Base-by-base conservation (phyloP, 35 echinoderm and acorn worm genomes). In the Amphiura filiformis region DNA sequence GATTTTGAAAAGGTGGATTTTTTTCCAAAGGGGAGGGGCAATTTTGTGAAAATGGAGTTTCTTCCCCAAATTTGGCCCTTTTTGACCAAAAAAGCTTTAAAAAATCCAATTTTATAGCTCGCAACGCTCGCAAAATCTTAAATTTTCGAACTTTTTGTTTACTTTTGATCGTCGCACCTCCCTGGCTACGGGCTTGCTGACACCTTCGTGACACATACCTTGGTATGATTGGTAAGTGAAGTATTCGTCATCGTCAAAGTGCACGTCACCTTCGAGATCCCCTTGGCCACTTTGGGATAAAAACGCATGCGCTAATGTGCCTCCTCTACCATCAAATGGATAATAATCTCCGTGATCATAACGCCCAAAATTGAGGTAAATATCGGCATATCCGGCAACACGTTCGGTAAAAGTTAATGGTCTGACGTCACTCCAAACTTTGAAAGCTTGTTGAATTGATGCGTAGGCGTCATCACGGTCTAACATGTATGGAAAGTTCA, bases 241-340 rank as follows among this genome's bases (percentile, higher is more conserved):
- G 17, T 35, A 28, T 77, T 94, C 92, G 56, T 44, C 49, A 35
- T 86, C 92, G 36, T 94, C 92, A 37, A 94, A 94, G 38, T 94
- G 92, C 0, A 89, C 88, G 36, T 94, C 92, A 39, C 92, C 92
- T 22, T 89, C 84, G 0, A 94, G 31, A 47, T 89, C 88, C 0
- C 88, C 87, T 0, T 47, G 86, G n/a, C 75, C 78, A 89, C 39
- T 52, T 38, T 81, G 37, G 0, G 92, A 88, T 31, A 86, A 47
- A 41, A 90, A 94, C 32, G 92, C 92, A 39, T 94, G 92, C 13
- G 92, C 92, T 1, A 90, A 37, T 0, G 38, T 80, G 14, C 92
- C 92, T 37, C 87, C 83, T 1, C 82, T 88, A 18, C 92, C 92
- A 81, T 94, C 92, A 81, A 94, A 94, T 5, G 87, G 83, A 39